Evolutionary conservation across 1,140 invertebrate species (phyloP).

Genomic region (Aphis gossypii): DNA sequence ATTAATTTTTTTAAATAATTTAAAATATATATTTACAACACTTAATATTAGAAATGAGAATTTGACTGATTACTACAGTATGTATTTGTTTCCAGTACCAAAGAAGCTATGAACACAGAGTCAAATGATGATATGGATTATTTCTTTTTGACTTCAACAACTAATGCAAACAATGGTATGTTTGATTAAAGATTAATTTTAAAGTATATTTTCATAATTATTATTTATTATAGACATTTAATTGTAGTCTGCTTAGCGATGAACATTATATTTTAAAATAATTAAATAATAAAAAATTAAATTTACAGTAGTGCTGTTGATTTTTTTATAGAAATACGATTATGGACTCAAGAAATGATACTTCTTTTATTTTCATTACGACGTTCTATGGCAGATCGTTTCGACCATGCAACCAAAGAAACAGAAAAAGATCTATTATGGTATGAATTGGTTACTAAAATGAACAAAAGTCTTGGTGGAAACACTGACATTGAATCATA

Average conservation of each 20-base stretch:
- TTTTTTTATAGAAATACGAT: constrained; percentile 56
- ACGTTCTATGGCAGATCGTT: constrained; percentile 35
- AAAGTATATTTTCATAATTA: neutral
- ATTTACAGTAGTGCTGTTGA: neutral
- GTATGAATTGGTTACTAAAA: constrained; percentile 51
- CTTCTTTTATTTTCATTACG: constrained; percentile 54
- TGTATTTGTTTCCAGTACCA: constrained; percentile 22
- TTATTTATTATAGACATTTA: neutral
- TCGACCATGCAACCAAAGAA: constrained; percentile 41
- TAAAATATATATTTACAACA: neutral
- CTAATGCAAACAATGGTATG: constrained; percentile 48
- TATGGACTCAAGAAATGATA: constrained; percentile 59
- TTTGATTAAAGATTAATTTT: neutral
- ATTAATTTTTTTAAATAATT: neutral
- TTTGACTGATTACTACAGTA: neutral
- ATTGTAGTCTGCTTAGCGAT: neutral
- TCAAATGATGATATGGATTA: constrained; percentile 52
- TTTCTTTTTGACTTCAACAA: constrained; percentile 50
- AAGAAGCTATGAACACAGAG: neutral
- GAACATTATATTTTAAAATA: neutral
- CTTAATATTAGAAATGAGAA: neutral
- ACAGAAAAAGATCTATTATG: constrained; percentile 46
- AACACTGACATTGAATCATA: constrained; percentile 57
- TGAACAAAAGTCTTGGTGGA: constrained; percentile 57
- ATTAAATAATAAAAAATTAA: neutral